These are phyloP conservation scores for Apostichopus leukothele DNA, from an alignment of 53 echinoderm and acorn worm species.

Conservation along the genomic window DNA sequence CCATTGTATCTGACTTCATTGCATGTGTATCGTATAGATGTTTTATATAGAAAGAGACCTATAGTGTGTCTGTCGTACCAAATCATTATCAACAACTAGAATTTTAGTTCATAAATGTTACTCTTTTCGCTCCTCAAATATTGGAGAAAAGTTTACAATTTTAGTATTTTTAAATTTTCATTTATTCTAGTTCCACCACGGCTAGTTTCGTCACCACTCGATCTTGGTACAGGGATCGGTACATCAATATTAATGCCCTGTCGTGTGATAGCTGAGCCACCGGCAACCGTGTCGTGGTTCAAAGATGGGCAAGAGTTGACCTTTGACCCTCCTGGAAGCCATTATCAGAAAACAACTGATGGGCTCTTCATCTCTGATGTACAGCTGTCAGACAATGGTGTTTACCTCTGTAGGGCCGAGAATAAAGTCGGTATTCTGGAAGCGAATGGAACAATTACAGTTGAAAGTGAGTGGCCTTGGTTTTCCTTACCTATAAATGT, in stretches of 20 bases:
- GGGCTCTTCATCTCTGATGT: conserved; percentile 68
- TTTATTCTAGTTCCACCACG: conserved; percentile 72
- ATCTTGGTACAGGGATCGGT: conserved; percentile 62
- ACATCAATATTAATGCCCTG: conserved; percentile 66
- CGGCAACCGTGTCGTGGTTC: conserved; percentile 72
- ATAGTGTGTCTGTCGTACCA: no score
- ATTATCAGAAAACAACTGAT: conserved; percentile 68
- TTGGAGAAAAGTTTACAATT: not conserved
- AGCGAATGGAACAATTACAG: conserved; percentile 66
- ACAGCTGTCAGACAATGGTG: conserved; percentile 62
- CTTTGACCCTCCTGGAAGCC: conserved; percentile 47
- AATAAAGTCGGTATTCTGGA: conserved; percentile 75
- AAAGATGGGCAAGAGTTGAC: conserved; percentile 62
- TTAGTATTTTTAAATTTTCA: not conserved
- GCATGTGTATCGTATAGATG: no score
- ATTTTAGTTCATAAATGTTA: no score
- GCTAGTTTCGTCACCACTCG: conserved; percentile 61
- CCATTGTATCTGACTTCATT: no score
- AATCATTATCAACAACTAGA: no score
- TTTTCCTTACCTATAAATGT: not conserved
- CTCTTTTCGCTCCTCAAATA: no score
- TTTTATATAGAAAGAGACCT: no score
- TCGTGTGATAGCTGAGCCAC: conserved; percentile 78
- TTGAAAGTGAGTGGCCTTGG: conserved; percentile 71
- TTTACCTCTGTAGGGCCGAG: conserved; percentile 66